Evolutionary conservation across 2,888 invertebrate species (phyloP).

Genomic region (Ptycholaimellus sp.): DNA sequence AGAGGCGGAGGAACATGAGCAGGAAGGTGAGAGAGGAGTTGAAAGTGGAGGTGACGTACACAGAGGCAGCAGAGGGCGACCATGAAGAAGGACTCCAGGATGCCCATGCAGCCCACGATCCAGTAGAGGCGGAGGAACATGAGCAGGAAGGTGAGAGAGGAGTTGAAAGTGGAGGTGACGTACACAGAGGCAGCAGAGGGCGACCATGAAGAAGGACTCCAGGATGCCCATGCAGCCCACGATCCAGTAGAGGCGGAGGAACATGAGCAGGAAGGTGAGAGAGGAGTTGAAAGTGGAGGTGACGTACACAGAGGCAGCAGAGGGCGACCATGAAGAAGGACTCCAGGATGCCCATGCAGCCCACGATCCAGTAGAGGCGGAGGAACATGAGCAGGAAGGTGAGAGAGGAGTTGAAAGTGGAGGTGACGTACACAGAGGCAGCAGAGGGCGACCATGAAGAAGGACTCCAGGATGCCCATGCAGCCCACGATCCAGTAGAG

Average conservation of each 20-base stretch:
- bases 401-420: no score
- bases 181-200: slow-evolving; percentile 38
- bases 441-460: slow-evolving; percentile 64
- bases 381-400: no score
- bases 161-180: no score
- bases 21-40: no score
- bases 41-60: no score
- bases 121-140: no score
- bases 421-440: slow-evolving; percentile 31
- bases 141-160: no score
- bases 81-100: slow-evolving; percentile 71
- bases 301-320: slow-evolving; percentile 32
- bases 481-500: slow-evolving; percentile 96
- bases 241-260: no score
- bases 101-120: slow-evolving; percentile 93
- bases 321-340: slow-evolving; percentile 79
- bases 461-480: slow-evolving; percentile 75
- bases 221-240: slow-evolving; percentile 89
- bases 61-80: slow-evolving; percentile 45
- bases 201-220: slow-evolving; percentile 74
- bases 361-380: no score
- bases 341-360: slow-evolving; percentile 77
- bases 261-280: no score
- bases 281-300: no score
- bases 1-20: slow-evolving; percentile 92